These are phyloP conservation scores for Microcebus ravelobensis DNA, from an alignment of 2,113 vertebrate genomes.

Conservation along the genomic window DNA sequence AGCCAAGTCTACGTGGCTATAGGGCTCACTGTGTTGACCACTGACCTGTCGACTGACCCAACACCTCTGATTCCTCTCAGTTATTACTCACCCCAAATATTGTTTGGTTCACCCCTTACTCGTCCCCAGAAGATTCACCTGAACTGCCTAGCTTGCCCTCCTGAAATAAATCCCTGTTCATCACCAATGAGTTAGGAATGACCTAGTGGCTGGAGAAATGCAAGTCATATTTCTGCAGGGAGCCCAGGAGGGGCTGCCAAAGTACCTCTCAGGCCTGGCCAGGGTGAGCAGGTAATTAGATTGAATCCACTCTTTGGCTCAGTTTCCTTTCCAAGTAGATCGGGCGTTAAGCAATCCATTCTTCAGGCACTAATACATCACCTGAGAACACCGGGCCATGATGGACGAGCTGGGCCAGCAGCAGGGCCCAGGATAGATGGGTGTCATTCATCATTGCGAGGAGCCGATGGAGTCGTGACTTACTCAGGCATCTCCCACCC, in stretches of 20 bases:
- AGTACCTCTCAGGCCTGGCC: constrained; percentile 49
- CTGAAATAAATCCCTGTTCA: not conserved
- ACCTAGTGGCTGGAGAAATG: constrained; percentile 58
- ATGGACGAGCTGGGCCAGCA: constrained; percentile 72
- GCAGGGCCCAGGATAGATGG: constrained; percentile 82
- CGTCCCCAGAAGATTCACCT: constrained; percentile 2
- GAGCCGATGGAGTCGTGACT: constrained; percentile 81
- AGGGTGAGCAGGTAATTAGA: constrained; percentile 86
- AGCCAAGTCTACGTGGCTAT: not conserved
- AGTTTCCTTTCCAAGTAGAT: constrained; percentile 84
- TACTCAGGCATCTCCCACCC: constrained; percentile 75
- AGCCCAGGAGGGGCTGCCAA: constrained; percentile 80
- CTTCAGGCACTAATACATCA: constrained; percentile 86
- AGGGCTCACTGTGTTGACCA: not conserved
- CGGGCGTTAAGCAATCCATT: constrained; percentile 83
- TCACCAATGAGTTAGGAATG: constrained; percentile 46
- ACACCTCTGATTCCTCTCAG: not conserved
- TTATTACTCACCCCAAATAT: not conserved
- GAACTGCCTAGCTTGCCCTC: not conserved
- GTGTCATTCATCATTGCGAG: constrained; percentile 84
- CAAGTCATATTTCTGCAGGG: constrained; percentile 75
- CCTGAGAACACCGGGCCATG: constrained; percentile 70
- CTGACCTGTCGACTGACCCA: not conserved
- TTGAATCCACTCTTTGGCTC: constrained; percentile 86
- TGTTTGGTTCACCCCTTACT: not conserved